These are phyloP conservation scores for Hemiprocne comata DNA, from an alignment of 2,113 vertebrate genomes.

Conservation along the genomic window DNA sequence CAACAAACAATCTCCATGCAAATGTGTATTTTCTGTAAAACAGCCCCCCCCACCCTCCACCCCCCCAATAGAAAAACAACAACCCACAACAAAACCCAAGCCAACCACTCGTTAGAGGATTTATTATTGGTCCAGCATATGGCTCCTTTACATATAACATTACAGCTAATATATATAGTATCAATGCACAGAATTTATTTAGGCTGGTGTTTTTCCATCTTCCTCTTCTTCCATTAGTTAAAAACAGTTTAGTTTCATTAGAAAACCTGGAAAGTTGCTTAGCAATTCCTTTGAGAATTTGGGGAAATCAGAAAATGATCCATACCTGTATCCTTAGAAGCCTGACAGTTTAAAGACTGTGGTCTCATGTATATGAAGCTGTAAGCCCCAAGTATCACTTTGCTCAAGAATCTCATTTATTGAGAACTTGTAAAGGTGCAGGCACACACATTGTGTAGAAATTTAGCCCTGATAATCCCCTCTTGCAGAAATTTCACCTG, in stretches of 20 bases:
- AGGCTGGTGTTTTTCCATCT: not conserved
- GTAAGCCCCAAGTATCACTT: not conserved
- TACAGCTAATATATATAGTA: not conserved
- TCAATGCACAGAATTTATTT: not conserved
- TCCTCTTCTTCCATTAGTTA: not conserved
- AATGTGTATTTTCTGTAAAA: not conserved
- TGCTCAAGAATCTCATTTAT: not conserved
- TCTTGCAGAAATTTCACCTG: not conserved
- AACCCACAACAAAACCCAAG: not conserved
- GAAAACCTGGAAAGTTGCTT: not conserved
- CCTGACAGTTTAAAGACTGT: not conserved
- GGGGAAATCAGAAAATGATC: not conserved
- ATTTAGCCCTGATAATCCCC: not conserved
- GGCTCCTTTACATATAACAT: not conserved
- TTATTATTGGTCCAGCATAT: not conserved
- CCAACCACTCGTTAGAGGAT: not conserved
- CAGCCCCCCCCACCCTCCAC: too few species aligned
- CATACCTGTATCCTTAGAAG: not conserved
- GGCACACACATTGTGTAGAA: not conserved
- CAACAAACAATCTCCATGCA: not conserved
- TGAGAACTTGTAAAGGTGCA: not conserved
- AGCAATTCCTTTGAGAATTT: not conserved
- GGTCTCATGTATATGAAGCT: not conserved
- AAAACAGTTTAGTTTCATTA: not conserved
- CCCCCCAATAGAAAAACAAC: not conserved